These are phyloP conservation scores for Microplitis manilae DNA, from an alignment of 2,888 invertebrate genomes.

Conservation along the genomic window DNA sequence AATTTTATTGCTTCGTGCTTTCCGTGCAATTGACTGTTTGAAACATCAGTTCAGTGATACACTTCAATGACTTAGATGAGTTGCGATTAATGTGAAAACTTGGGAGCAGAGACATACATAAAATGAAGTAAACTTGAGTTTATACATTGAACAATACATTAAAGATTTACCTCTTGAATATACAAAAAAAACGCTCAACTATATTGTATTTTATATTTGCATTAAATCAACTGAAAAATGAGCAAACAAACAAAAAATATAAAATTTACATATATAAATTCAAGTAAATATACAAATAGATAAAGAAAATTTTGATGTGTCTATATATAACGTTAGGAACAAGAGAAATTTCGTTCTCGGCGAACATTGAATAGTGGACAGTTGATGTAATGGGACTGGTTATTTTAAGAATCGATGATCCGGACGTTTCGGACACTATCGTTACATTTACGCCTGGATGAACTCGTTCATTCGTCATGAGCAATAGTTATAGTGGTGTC, in stretches of 20 bases:
- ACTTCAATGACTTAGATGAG: slow-evolving; percentile 35
- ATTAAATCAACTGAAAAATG: background rate
- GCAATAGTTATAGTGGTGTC: slow-evolving; percentile 57
- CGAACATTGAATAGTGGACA: slow-evolving; percentile 37
- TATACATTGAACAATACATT: slow-evolving; percentile 15
- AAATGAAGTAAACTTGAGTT: background rate
- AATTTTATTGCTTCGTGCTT: slow-evolving; percentile 36
- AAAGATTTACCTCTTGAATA: slow-evolving; percentile 8
- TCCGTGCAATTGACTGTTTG: slow-evolving; percentile 35
- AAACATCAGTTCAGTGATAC: slow-evolving; percentile 37
- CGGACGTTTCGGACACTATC: slow-evolving; percentile 62
- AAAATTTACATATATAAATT: background rate
- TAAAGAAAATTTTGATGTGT: background rate
- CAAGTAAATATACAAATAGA: slow-evolving; percentile 4
- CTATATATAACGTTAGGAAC: background rate
- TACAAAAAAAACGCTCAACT: background rate
- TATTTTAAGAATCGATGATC: slow-evolving; percentile 65
- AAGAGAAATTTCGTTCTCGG: background rate
- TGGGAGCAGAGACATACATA: slow-evolving; percentile 7
- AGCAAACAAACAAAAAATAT: background rate
- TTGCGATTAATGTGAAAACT: slow-evolving; percentile 35
- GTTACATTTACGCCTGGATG: slow-evolving; percentile 69
- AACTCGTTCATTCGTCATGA: slow-evolving; percentile 65
- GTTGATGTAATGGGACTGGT: slow-evolving; percentile 43
- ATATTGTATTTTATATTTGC: background rate